A percentile compares a stretch with the other conserved stretches of the same genome.
Conservation (phyloP, 2,888 invertebrate genomes). For the Ichneumoninae sp. region DNA sequence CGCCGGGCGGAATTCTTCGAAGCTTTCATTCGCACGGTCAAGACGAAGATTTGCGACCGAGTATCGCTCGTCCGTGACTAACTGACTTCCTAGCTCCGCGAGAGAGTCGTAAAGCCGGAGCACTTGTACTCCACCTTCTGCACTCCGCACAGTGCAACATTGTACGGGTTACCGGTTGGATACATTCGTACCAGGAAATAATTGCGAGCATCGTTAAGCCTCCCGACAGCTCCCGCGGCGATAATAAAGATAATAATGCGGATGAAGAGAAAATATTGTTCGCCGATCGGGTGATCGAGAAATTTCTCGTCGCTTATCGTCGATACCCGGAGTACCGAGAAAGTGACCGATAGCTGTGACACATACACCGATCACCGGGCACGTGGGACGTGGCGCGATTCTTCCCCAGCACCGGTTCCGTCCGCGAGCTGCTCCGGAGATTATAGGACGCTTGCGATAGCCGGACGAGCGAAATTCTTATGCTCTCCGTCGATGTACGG, state of each 20-base stretch:
- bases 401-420: not conserved
- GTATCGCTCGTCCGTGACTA: conserved; percentile 63
- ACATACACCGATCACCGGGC: not conserved
- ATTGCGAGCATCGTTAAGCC: not conserved
- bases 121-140: not conserved
- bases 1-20: conserved; percentile 27
- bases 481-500: not conserved
- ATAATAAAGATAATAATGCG: not conserved
- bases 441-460: conserved; percentile 41
- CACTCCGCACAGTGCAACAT: conserved; percentile 19
- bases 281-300: not conserved
- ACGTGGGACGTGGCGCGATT: conserved; percentile 10
- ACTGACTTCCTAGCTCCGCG: conserved; percentile 41
- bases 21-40: conserved; percentile 36
- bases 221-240: not conserved
- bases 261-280: not conserved
- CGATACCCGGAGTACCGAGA: conserved; percentile 21
- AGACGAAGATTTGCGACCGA: conserved; percentile 21
- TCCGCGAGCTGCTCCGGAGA: conserved; percentile 4
- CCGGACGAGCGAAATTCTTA: conserved; percentile 41
- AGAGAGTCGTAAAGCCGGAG: not conserved
- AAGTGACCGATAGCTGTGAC: not conserved
- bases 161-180: not conserved
- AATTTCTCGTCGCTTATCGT: conserved; percentile 12
- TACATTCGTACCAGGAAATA: not conserved